A percentile compares a stretch with the other conserved stretches of the same genome.
Evolutionary conservation across 2,888 invertebrate genomes (phyloP).

Genomic region (Sepioteuthis lessoniana): DNA sequence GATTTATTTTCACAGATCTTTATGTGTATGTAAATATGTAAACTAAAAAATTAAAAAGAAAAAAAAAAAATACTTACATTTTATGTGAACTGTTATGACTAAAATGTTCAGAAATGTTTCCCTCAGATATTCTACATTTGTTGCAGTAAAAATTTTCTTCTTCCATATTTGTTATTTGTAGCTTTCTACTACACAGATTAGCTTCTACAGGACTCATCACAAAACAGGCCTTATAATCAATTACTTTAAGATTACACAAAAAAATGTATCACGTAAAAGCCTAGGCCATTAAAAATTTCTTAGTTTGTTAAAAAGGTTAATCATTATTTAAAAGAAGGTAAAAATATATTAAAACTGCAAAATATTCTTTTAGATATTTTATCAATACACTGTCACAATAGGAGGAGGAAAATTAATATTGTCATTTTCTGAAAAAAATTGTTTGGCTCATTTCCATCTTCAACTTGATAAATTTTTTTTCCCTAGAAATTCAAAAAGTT

Average conservation of each 20-base stretch:
- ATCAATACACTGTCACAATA: slow-evolving; percentile 11
- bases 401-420: neutral
- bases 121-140: neutral
- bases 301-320: neutral
- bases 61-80: neutral
- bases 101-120: slow-evolving; percentile 1
- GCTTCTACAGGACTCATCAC: neutral
- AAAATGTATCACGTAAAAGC: neutral
- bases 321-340: neutral
- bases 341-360: neutral
- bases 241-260: neutral
- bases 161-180: neutral
- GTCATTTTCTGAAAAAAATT: neutral
- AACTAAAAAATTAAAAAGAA: neutral
- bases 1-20: neutral
- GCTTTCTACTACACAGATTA: neutral
- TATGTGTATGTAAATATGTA: neutral
- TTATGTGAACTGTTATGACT: neutral
- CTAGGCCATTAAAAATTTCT: neutral
- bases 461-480: neutral
- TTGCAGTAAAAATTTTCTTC: neutral
- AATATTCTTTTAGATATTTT: neutral
- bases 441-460: neutral
- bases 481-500: neutral
- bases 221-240: slow-evolving; percentile 18